Percentiles rank a stretch among this genome's conserved stretches.
phyloP scores from a whole-genome alignment of 2,797 vertebrate genomes.

The Odontamblyopus lacepedii region DNA sequence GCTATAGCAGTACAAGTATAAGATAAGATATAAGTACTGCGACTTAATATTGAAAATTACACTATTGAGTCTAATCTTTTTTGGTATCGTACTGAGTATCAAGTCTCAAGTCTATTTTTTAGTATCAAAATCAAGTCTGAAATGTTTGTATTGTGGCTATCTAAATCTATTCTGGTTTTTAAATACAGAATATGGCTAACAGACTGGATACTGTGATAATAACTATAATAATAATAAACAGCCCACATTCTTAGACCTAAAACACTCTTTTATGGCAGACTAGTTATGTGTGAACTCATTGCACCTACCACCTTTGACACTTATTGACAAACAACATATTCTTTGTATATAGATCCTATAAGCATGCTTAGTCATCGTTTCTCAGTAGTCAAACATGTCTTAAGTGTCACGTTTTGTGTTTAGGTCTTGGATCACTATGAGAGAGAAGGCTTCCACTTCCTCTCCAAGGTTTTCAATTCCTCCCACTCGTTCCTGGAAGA shows the following conservation, averaged over 20 bases:
- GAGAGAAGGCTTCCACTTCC: slow-evolving; percentile 90
- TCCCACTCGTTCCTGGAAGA: slow-evolving; percentile 98
- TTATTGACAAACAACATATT: neutral
- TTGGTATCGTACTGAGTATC: no score
- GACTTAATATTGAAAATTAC: no score
- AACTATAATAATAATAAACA: neutral
- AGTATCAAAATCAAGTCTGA: no score
- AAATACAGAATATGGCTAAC: neutral
- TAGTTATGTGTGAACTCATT: neutral
- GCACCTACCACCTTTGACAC: neutral
- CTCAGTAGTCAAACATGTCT: neutral
- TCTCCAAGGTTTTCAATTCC: slow-evolving; percentile 96
- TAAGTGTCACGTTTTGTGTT: slow-evolving; percentile 16
- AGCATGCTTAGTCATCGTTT: neutral
- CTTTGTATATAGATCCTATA: slow-evolving; percentile 1
- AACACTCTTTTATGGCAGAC: neutral
- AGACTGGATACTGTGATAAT: neutral
- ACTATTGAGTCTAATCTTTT: no score
- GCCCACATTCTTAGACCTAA: neutral
- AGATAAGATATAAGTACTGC: no score
- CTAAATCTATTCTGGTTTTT: neutral
- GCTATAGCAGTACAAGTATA: no score
- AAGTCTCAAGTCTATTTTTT: no score
- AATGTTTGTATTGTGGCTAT: no score
- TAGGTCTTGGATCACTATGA: slow-evolving; percentile 95